phyloP scores from a whole-genome alignment of 2,888 invertebrate species.

The Frankliniella fusca region DNA sequence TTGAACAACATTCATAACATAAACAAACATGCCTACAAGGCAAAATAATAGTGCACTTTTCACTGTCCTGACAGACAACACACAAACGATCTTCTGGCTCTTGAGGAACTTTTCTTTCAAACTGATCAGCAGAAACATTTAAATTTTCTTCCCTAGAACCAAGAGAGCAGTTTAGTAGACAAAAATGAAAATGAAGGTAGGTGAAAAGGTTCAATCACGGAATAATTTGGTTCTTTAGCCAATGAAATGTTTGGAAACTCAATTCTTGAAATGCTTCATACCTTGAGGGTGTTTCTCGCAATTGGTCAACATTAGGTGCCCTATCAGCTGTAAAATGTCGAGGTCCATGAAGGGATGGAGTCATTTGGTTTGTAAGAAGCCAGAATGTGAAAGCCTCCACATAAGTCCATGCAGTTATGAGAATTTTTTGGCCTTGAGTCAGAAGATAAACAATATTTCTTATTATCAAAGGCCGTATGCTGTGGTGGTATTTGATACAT shows the following conservation, averaged over 20 bases:
- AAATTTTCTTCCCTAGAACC: too few relatives aligned
- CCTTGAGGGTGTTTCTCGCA: background rate
- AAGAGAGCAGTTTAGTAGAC: too few relatives aligned
- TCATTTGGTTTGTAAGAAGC: conserved; percentile 2
- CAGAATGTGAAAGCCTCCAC: background rate
- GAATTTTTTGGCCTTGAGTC: background rate
- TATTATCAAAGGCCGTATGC: background rate
- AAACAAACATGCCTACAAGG: background rate
- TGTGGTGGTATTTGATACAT: background rate
- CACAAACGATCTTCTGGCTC: background rate
- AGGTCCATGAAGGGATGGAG: background rate
- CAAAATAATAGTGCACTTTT: background rate
- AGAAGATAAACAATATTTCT: background rate
- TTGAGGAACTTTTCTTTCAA: background rate
- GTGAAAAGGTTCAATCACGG: too few relatives aligned
- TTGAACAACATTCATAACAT: background rate
- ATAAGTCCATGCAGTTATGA: background rate
- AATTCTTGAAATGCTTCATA: background rate
- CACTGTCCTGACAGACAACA: conserved; percentile 11
- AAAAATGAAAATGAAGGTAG: too few relatives aligned
- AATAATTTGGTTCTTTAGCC: too few relatives aligned
- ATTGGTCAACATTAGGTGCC: background rate
- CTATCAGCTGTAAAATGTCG: background rate
- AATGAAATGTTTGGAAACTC: background rate
- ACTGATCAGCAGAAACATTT: background rate